Conservation (phyloP, 2,888 invertebrate genomes). For the Dryobotodes eremita region DNA sequence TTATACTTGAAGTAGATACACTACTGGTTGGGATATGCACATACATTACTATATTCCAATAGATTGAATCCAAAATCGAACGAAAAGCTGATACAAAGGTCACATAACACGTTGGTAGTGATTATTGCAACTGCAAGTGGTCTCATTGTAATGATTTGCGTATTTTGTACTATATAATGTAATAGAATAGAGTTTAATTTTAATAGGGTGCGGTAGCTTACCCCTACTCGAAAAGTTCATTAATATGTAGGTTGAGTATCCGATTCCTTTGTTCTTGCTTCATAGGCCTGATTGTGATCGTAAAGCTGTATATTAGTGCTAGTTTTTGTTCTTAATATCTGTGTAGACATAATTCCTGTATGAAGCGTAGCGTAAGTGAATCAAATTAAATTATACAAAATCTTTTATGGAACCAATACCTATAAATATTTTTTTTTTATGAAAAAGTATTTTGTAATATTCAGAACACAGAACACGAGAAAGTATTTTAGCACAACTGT, state of each 20-base stretch:
- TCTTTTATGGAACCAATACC: constrained; percentile 39
- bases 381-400: constrained; percentile 53
- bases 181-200: constrained; percentile 50
- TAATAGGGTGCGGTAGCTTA: constrained; percentile 41
- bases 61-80: constrained; percentile 33
- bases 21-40: constrained; percentile 9
- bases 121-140: constrained; percentile 17
- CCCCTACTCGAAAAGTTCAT: constrained; percentile 39
- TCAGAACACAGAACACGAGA: constrained; percentile 40
- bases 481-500: constrained; percentile 39
- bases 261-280: constrained; percentile 65
- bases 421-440: constrained; percentile 32
- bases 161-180: constrained; percentile 20
- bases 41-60: background rate
- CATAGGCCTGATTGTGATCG: constrained; percentile 58
- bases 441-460: constrained; percentile 51
- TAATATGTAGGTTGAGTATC: constrained; percentile 48
- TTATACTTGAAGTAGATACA: background rate
- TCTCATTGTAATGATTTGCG: constrained; percentile 39
- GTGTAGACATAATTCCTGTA: constrained; percentile 41
- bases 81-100: constrained; percentile 47
- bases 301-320: constrained; percentile 62
- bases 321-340: constrained; percentile 59
- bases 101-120: constrained; percentile 47
- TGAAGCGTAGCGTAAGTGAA: constrained; percentile 48